Evolutionary conservation across 2,797 vertebrate species (phyloP).

Genomic region (Choloepus didactylus): DNA sequence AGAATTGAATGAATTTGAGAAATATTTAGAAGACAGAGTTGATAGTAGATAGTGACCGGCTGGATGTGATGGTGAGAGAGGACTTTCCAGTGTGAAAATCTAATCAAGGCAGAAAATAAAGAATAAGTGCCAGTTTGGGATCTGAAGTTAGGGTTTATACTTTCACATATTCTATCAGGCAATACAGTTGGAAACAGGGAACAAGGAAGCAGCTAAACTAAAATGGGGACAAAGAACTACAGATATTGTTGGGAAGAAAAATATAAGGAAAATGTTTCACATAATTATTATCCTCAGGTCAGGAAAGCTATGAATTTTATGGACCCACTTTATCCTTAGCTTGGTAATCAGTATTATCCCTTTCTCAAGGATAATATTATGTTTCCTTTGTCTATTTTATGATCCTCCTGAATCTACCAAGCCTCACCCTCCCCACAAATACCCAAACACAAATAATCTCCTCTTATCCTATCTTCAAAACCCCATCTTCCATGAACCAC

Average conservation of each 20-base stretch:
- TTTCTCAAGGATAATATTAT: constrained; percentile 1
- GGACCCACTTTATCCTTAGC: background rate
- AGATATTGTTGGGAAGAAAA: constrained; percentile 2
- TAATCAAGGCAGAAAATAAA: background rate
- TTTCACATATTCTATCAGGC: background rate
- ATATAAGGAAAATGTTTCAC: background rate
- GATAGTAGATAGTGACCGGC: background rate
- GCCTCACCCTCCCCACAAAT: background rate
- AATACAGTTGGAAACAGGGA: background rate
- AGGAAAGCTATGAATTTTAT: background rate
- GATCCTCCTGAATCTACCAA: background rate
- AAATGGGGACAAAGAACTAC: constrained; percentile 39
- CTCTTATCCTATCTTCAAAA: background rate
- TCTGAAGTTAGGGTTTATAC: background rate
- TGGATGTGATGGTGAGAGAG: background rate
- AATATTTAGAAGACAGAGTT: background rate
- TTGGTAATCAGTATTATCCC: background rate
- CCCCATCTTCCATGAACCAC: background rate
- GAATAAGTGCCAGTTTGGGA: background rate
- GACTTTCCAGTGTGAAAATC: background rate
- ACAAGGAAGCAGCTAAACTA: constrained; percentile 11
- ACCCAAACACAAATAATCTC: background rate
- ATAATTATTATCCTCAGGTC: background rate
- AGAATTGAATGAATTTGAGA: background rate
- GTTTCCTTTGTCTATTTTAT: constrained; percentile 15